Evolutionary conservation across 2,888 invertebrate genomes (phyloP).

Genomic region (Rugalucina vietnamica): DNA sequence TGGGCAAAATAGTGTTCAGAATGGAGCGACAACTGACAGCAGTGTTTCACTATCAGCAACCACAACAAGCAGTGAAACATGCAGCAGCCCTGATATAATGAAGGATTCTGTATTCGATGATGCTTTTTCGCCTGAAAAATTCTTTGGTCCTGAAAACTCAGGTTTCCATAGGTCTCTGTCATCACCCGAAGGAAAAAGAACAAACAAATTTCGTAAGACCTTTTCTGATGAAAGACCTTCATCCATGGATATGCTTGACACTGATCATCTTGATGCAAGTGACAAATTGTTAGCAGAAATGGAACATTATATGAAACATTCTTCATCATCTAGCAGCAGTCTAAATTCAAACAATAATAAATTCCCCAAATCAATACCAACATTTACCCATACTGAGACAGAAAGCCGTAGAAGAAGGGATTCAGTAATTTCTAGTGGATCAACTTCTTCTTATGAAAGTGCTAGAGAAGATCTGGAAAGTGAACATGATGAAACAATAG

Average conservation of each 20-base stretch:
- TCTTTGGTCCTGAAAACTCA: constrained; percentile 21
- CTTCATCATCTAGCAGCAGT: constrained; percentile 63
- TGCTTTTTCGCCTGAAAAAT: constrained; percentile 33
- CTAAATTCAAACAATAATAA: constrained; percentile 60
- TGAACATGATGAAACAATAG: constrained; percentile 63
- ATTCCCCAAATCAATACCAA: constrained; percentile 69
- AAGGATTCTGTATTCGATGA: constrained; percentile 57
- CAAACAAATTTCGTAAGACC: constrained; percentile 21
- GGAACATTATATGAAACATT: constrained; percentile 76
- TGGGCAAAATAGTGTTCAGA: not conserved
- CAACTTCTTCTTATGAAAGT: constrained; percentile 77
- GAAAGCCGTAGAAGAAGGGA: constrained; percentile 59
- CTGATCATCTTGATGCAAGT: constrained; percentile 66
- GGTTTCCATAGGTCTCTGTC: constrained; percentile 56
- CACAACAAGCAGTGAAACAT: constrained; percentile 59
- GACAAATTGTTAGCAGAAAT: constrained; percentile 78
- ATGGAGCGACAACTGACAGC: constrained; percentile 42
- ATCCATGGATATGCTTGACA: constrained; percentile 58
- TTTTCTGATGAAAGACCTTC: constrained; percentile 57
- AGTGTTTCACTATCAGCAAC: constrained; percentile 58
- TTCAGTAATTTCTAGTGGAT: constrained; percentile 71
- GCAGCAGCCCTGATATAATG: constrained; percentile 61
- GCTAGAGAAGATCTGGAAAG: constrained; percentile 42
- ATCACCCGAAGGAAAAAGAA: constrained; percentile 44
- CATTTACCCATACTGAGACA: constrained; percentile 41